Base-by-base conservation (phyloP, 2,888 invertebrate genomes). In the Unio pictorum region DNA sequence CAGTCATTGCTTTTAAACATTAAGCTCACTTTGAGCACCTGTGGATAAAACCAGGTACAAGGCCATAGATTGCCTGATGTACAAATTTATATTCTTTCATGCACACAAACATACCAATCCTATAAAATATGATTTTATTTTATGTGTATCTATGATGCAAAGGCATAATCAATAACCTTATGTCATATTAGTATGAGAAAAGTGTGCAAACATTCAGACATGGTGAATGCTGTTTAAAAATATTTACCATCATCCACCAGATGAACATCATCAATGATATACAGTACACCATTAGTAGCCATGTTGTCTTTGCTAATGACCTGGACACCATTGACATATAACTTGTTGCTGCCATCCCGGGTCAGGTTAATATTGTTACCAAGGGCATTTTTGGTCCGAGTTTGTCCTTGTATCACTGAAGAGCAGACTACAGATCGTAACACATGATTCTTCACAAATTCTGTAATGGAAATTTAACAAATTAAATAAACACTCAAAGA, bases 211-310 rank as follows among this genome's bases (percentile, higher is more conserved):
- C 11, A 15, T 45, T 45, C 45, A 15, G 11, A 45, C 45, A 45
- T 3, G 11, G 58, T 18, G 6, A 26, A 26, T 17, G 7, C 34
- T 11, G 18, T 57, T 11, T 30, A 11, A 64, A 17, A 57, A 45
- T n/a, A 28, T 18, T 74, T 84, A 92, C 92, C 92, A 30, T 92
- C 92, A 74, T 93, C 92, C 0, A 94, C 94, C 67, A 94, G 91
- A 61, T 94, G 86, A 45, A 94, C 92, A 4, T 92, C 91, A 81
- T 94, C 94, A 75, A 94, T 92, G 54, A 93, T 91, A 86, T 94
- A 94, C 54, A 95, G 86, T 3, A 94, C 94, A n/a, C 94, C 95
- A 88, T 95, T 94, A 3, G 93, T 93, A 18, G 92, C 94, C 89
- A 94, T 92, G 58, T 87, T 90, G 85, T 94, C 94, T 5, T 91